Conservation (phyloP, 2,888 invertebrate species). For the Chymomyza amoena region DNA sequence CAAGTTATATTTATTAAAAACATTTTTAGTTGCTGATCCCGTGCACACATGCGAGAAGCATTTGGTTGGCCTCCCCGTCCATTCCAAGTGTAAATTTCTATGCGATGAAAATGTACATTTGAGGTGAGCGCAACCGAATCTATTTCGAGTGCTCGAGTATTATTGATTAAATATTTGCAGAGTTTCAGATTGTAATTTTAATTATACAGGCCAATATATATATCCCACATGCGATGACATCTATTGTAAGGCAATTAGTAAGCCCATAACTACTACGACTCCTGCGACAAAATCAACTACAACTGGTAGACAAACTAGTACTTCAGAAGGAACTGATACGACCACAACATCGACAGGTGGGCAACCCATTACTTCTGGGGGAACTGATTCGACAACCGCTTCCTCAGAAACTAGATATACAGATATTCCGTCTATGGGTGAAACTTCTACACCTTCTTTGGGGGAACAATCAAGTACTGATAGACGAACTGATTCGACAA, state of each 20-base stretch:
- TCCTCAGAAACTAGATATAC: too few relatives aligned
- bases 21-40: not conserved
- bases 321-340: too few relatives aligned
- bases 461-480: too few relatives aligned
- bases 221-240: constrained; percentile 28
- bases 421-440: too few relatives aligned
- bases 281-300: too few relatives aligned
- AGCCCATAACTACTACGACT: too few relatives aligned
- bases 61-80: not conserved
- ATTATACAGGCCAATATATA: not conserved
- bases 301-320: too few relatives aligned
- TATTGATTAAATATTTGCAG: constrained; percentile 7
- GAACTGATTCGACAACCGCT: too few relatives aligned
- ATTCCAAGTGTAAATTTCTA: not conserved
- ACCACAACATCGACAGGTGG: too few relatives aligned
- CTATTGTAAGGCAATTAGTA: constrained; percentile 11
- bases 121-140: not conserved
- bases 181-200: not conserved
- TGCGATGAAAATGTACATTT: not conserved
- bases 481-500: too few relatives aligned
- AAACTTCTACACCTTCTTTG: too few relatives aligned
- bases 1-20: not conserved
- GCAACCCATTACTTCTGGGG: too few relatives aligned
- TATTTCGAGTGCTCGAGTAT: not conserved
- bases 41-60: constrained; percentile 11